phyloP scores from a whole-genome alignment of 1,140 invertebrate genomes.

The Drosophila tsacasi region DNA sequence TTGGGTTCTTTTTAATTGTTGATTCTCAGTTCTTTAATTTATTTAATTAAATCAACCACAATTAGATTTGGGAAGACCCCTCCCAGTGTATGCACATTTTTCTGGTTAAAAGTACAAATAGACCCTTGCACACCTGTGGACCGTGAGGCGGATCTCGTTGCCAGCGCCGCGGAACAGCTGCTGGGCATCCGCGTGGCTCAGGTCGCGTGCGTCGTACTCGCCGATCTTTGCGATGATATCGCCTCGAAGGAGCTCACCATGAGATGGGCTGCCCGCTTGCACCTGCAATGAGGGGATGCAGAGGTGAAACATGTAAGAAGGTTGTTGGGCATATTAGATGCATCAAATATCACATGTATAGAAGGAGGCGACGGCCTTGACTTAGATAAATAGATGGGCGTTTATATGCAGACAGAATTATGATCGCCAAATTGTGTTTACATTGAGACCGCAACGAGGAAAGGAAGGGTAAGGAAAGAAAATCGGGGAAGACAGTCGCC shows the following conservation, averaged over 20 bases:
- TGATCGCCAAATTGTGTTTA: slow-evolving; percentile 63
- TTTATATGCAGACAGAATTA: slow-evolving; percentile 53
- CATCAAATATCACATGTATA: slow-evolving; percentile 9
- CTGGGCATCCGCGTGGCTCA: slow-evolving; percentile 96
- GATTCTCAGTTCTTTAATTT: neutral
- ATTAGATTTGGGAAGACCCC: neutral
- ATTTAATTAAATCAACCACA: neutral
- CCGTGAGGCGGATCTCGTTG: slow-evolving; percentile 88
- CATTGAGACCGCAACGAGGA: slow-evolving; percentile 22
- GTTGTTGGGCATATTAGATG: slow-evolving; percentile 15
- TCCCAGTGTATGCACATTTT: neutral
- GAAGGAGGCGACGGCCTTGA: slow-evolving; percentile 12
- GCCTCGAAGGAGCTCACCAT: slow-evolving; percentile 92
- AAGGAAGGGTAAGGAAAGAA: neutral
- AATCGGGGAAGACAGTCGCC: slow-evolving; percentile 2
- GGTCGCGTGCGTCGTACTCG: slow-evolving; percentile 93
- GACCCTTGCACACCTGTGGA: slow-evolving; percentile 87
- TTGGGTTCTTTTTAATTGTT: too few species aligned
- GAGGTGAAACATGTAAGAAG: slow-evolving; percentile 16
- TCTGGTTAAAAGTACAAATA: neutral
- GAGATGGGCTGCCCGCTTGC: slow-evolving; percentile 89
- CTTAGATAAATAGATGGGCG: slow-evolving; percentile 20
- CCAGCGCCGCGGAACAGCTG: slow-evolving; percentile 94
- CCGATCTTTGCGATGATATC: slow-evolving; percentile 96
- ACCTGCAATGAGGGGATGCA: slow-evolving; percentile 85